Evolutionary conservation across 2,888 invertebrate species (phyloP).

Genomic region (Zele albiditarsus): DNA sequence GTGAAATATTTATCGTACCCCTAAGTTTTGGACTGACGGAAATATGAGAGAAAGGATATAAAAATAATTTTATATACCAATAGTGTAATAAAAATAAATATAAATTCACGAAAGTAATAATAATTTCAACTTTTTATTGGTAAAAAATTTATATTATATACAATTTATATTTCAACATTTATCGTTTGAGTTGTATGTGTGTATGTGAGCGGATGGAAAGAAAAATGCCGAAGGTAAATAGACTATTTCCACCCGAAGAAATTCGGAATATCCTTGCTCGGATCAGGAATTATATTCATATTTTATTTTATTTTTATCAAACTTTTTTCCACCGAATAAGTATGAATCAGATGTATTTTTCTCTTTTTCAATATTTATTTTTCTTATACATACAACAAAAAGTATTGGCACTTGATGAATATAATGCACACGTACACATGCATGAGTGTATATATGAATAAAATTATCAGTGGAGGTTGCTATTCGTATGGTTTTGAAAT

Average conservation of each 20-base stretch:
- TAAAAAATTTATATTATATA: background rate
- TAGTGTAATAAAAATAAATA: background rate
- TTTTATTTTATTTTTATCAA: background rate
- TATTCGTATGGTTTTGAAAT: background rate
- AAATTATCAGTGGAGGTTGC: background rate
- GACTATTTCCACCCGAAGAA: conserved; percentile 6
- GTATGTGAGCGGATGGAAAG: background rate
- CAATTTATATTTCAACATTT: background rate
- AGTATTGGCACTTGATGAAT: background rate
- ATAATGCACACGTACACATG: too few relatives aligned
- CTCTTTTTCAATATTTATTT: background rate
- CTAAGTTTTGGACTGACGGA: background rate
- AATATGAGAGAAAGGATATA: background rate
- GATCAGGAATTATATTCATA: background rate
- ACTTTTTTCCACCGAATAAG: background rate
- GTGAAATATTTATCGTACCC: background rate
- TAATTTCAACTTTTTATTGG: background rate
- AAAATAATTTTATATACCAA: background rate
- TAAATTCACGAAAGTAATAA: background rate
- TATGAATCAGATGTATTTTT: background rate
- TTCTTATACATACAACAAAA: background rate
- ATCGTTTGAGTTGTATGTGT: background rate
- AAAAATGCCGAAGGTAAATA: background rate
- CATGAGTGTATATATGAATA: background rate
- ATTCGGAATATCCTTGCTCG: background rate